These are phyloP conservation scores for Perodicticus potto DNA, from an alignment of 2,797 vertebrate genomes.

Conservation along the genomic window DNA sequence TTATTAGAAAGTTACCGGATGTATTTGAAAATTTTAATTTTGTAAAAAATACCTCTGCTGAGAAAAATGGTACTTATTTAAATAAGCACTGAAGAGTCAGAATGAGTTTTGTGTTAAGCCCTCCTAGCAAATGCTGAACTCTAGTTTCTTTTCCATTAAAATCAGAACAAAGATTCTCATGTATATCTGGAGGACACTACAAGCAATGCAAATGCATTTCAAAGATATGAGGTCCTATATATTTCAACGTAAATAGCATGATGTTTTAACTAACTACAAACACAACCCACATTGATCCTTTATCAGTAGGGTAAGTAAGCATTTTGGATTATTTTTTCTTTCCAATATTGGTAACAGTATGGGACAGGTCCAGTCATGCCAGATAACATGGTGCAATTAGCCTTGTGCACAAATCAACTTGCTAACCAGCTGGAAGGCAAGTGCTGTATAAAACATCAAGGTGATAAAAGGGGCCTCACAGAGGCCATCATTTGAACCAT, in stretches of 20 bases:
- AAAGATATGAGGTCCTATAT: background rate
- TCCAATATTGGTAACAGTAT: background rate
- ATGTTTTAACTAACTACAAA: slow-evolving; percentile 9
- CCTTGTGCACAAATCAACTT: background rate
- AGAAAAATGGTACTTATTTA: slow-evolving; percentile 50
- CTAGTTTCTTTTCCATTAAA: slow-evolving; percentile 53
- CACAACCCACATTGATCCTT: background rate
- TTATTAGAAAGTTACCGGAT: slow-evolving; percentile 32
- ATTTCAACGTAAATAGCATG: background rate
- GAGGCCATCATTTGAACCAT: background rate
- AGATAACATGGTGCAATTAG: background rate
- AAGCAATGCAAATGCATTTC: background rate
- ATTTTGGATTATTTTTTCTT: background rate
- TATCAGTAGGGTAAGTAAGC: background rate
- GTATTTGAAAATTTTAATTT: background rate
- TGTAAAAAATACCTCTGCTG: background rate
- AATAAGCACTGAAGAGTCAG: background rate
- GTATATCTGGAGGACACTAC: background rate
- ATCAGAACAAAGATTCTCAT: background rate
- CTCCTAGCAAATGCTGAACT: slow-evolving; percentile 46
- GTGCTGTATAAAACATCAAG: background rate
- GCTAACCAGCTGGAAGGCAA: background rate
- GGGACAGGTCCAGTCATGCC: background rate
- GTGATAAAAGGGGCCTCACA: background rate
- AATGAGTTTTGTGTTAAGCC: background rate